These are phyloP conservation scores for Sorex fumeus DNA, from an alignment of 2,113 vertebrate species.

Conservation along the genomic window DNA sequence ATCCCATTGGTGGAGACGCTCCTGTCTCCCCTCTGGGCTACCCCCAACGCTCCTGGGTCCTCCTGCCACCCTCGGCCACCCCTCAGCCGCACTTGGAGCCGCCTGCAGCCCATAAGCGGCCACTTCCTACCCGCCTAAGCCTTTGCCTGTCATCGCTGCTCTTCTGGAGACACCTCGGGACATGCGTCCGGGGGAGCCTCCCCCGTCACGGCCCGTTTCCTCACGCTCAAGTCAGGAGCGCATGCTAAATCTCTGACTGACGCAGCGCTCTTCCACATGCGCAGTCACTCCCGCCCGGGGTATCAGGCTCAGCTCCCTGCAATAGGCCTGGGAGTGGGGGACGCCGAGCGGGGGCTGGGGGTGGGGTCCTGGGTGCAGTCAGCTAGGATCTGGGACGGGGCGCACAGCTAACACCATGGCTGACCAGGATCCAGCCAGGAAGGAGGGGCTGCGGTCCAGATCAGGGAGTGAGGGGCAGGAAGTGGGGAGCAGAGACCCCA, in stretches of 20 bases:
- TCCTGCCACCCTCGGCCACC: not conserved
- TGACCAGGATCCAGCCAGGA: too few species aligned
- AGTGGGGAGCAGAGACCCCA: not conserved
- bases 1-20: too few species aligned
- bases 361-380: not conserved
- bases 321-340: not conserved
- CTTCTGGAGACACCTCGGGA: conserved; percentile 74
- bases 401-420: not conserved
- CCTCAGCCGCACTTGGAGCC: conserved; percentile 63
- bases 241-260: conserved; percentile 71
- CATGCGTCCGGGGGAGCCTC: conserved; percentile 70
- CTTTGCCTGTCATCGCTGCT: not conserved
- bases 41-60: not conserved
- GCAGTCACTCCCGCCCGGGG: not conserved
- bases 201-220: conserved; percentile 54
- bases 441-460: not conserved
- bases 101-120: conserved; percentile 63
- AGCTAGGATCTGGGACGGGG: not conserved
- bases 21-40: too few species aligned
- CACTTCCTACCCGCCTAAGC: rapidly evolving
- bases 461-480: too few species aligned
- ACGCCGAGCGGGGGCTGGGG: not conserved
- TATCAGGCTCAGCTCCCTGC: too few species aligned
- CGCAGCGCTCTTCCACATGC: conserved; percentile 55
- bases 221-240: conserved; percentile 65